phyloP scores from a whole-genome alignment of 2,797 vertebrate species.

The Halcyon chelicuti region DNA sequence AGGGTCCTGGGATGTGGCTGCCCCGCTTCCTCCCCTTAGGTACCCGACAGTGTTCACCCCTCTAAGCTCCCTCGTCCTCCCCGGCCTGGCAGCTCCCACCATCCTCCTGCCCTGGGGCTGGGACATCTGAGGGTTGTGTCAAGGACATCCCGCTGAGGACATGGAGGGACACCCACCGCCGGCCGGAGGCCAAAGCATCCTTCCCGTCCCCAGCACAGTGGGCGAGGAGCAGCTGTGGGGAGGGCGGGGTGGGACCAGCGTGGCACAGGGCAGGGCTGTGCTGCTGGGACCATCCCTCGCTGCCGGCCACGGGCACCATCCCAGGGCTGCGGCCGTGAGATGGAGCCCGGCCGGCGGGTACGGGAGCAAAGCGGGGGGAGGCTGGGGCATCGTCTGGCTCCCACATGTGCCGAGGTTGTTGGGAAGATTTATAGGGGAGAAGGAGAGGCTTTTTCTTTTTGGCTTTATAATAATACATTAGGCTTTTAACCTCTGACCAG shows the following conservation, averaged over 20 bases:
- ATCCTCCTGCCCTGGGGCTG: not conserved
- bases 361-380: not conserved
- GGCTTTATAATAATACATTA: slow-evolving; percentile 72
- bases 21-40: not conserved
- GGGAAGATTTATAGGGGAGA: slow-evolving; percentile 78
- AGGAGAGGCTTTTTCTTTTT: slow-evolving; percentile 52
- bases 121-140: not conserved
- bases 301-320: rapidly evolving
- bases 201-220: rapidly evolving
- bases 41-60: not conserved
- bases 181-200: not conserved
- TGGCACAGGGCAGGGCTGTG: not conserved
- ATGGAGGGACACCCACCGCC: rapidly evolving
- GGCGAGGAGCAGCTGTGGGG: not conserved
- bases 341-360: not conserved
- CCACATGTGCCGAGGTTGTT: slow-evolving; percentile 76
- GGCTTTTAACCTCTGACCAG: slow-evolving; percentile 81
- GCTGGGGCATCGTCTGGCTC: slow-evolving; percentile 71
- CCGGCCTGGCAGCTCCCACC: not conserved
- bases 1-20: not conserved
- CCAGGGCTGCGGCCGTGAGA: not conserved
- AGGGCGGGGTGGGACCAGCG: rapidly evolving
- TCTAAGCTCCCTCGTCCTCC: not conserved
- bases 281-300: rapidly evolving
- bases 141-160: not conserved